Evolutionary conservation across 2,888 invertebrate genomes (phyloP).

Genomic region (Pyrgus malvae): DNA sequence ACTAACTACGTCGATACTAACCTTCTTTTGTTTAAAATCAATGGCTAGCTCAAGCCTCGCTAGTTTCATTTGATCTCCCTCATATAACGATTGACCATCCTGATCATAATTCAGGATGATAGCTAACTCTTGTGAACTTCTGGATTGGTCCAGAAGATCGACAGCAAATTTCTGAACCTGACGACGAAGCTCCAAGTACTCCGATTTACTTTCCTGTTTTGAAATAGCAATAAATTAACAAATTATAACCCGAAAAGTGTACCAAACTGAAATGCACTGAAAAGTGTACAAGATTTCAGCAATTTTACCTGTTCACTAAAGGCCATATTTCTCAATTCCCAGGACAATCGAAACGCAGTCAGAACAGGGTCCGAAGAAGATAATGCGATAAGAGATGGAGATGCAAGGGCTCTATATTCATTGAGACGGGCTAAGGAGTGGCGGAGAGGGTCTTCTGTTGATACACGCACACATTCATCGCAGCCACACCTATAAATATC

Average conservation of each 20-base stretch:
- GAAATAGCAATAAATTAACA: neutral
- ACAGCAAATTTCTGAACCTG: conserved; percentile 96
- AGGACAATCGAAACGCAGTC: conserved; percentile 96
- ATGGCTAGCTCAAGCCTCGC: conserved; percentile 95
- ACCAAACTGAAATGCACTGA: no score
- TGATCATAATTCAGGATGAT: conserved; percentile 96
- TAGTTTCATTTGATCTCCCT: conserved; percentile 92
- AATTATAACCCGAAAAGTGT: no score
- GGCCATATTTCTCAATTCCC: conserved; percentile 95
- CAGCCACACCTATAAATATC: conserved; percentile 88
- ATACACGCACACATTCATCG: conserved; percentile 90
- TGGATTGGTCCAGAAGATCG: conserved; percentile 93
- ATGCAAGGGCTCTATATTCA: conserved; percentile 94
- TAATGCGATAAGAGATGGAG: conserved; percentile 95
- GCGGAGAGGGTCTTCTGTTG: conserved; percentile 88
- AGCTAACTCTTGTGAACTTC: conserved; percentile 96
- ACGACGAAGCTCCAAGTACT: conserved; percentile 92
- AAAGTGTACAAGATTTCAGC: neutral
- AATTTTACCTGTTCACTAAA: conserved; percentile 84
- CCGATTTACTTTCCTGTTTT: conserved; percentile 91
- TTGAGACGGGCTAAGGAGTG: conserved; percentile 95
- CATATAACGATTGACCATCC: conserved; percentile 86
- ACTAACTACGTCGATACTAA: conserved; percentile 48
- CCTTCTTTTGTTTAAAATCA: conserved; percentile 96
- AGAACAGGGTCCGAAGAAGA: conserved; percentile 96